Evolutionary conservation across 2,888 invertebrate genomes (phyloP).

Genomic region (Drosophila subquinaria): DNA sequence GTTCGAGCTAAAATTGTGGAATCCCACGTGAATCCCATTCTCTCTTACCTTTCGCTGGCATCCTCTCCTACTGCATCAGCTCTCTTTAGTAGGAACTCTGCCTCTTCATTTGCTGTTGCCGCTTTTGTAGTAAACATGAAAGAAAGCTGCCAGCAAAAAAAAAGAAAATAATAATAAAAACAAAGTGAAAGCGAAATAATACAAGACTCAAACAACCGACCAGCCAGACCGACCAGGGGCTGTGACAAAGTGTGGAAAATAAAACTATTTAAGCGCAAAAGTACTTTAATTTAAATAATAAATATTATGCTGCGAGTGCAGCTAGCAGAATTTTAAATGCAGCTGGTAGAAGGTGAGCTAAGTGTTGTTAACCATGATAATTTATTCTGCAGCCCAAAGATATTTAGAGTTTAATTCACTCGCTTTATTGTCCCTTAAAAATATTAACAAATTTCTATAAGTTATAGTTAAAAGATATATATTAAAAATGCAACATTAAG

Average conservation of each 20-base stretch:
- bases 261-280: constrained; percentile 58
- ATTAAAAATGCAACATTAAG: too few species aligned
- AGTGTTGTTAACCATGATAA: background rate
- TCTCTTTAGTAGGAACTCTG: constrained; percentile 20
- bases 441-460: too few species aligned
- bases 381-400: background rate
- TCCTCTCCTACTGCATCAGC: constrained; percentile 1
- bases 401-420: too few species aligned
- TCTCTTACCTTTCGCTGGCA: background rate
- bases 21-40: constrained; percentile 19
- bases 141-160: constrained; percentile 34
- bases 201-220: constrained; percentile 26
- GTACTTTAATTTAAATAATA: constrained; percentile 32
- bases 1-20: constrained; percentile 50
- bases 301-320: constrained; percentile 6
- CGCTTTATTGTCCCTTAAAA: too few species aligned
- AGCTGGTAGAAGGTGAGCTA: background rate
- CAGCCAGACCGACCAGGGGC: constrained; percentile 26
- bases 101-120: constrained; percentile 55
- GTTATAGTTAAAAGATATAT: too few species aligned
- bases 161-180: background rate
- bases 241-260: constrained; percentile 44
- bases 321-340: background rate
- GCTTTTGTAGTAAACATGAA: constrained; percentile 58
- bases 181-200: constrained; percentile 19